Base-by-base conservation (phyloP, 2,797 vertebrate genomes). In the Myotis planiceps region DNA sequence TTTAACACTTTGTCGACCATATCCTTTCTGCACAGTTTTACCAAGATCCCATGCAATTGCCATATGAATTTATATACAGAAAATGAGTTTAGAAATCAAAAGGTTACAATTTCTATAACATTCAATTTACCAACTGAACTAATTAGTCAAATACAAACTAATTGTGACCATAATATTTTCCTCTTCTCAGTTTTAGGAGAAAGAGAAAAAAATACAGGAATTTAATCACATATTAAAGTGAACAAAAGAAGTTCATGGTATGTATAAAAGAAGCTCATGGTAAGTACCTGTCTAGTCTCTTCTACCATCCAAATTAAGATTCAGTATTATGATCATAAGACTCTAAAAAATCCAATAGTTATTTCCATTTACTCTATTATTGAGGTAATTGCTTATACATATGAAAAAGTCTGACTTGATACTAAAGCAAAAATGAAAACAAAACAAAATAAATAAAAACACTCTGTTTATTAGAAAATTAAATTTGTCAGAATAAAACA, bases 341-440 rank as follows among this genome's bases (percentile, higher is more conserved):
- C 9, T 37, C 34, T 80, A 72, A 71, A 58, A 90, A 63, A 37
- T 51, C 58, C 45, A 60, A 12, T 37, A 47, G 18, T 42, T 42
- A 92, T 72, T 80, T 53, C n/a, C 32, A 34, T 79, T 83, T 84
- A n/a, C 8, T 87, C 3, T 32, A 39, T 92, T 34, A 71, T 45
- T 80, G 51, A 81, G n/a, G 12, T 91, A 90, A 60, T 16, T 58
- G 5, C 6, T 92, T 71, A 42, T n/a, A 63, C 9, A 51, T 80
- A 69, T 60, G 13, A 29, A 74, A 80, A 88, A 27, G 37, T 85
- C 81, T 84, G 16, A 78, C 13, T 72, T 78, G 13, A 95, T 84
- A 69, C 16, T 27, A 84, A 94, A 94, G 47, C 25, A 87, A 86
- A 96, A 95, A 58, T 19, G 3, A 92, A 94, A 83, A 75, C 10